Evolutionary conservation across 2,888 invertebrate genomes (phyloP).

Genomic region (Cerastis leucographa): DNA sequence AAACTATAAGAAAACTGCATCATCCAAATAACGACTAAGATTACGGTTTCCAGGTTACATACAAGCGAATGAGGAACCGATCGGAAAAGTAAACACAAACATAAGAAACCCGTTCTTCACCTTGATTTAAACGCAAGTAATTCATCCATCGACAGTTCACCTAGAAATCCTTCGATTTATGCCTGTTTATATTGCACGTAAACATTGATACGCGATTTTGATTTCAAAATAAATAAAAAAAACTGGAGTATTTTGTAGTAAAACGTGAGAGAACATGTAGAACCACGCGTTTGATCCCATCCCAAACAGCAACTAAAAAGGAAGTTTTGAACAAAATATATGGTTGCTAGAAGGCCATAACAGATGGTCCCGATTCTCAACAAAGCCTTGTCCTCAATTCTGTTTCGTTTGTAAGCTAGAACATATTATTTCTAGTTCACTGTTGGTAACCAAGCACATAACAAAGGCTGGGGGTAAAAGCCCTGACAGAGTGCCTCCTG

Average conservation of each 20-base stretch:
- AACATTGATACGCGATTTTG: slow-evolving; percentile 37
- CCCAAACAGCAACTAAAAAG: not conserved
- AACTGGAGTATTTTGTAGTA: slow-evolving; percentile 15
- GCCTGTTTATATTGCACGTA: slow-evolving; percentile 47
- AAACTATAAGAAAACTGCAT: not conserved
- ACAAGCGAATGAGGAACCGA: slow-evolving; percentile 6
- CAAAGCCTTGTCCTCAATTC: not conserved
- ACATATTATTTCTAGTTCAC: not conserved
- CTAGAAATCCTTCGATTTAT: slow-evolving; percentile 51
- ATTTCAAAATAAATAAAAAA: slow-evolving; percentile 47
- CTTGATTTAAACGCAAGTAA: slow-evolving; percentile 49
- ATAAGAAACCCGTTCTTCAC: slow-evolving; percentile 39
- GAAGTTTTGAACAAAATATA: not conserved
- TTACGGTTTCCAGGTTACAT: slow-evolving; percentile 21
- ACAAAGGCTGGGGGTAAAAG: too few relatives aligned
- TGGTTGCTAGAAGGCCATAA: slow-evolving; percentile 5
- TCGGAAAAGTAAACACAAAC: slow-evolving; percentile 33
- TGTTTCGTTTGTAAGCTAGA: not conserved
- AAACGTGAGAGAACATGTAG: slow-evolving; percentile 11
- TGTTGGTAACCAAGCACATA: not conserved
- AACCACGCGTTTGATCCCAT: not conserved
- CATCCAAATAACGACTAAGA: not conserved
- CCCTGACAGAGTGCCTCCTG: too few relatives aligned
- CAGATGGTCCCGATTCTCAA: not conserved
- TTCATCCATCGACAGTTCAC: slow-evolving; percentile 39